A percentile compares a stretch with the other conserved stretches of the same genome.
These are phyloP conservation scores for Carlito syrichta DNA, from an alignment of 2,113 vertebrate genomes.

Conservation along the genomic window DNA sequence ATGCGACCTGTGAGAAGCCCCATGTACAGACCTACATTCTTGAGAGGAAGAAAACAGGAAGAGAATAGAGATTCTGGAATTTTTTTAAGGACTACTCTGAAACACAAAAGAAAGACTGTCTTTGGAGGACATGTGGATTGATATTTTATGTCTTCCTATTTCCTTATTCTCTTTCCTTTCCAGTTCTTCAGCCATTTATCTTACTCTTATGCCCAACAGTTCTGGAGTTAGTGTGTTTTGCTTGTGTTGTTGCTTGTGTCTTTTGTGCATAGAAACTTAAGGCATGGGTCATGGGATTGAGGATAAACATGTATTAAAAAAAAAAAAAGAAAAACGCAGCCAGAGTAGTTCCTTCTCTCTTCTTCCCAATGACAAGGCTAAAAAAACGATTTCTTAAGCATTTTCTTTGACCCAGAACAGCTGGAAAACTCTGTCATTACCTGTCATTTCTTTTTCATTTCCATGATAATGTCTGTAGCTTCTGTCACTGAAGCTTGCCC, in stretches of 20 bases:
- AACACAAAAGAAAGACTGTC: background rate
- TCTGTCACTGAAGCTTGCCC: background rate
- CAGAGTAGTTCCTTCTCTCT: fast-evolving
- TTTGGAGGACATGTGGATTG: background rate
- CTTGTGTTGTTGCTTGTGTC: background rate
- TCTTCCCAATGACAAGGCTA: background rate
- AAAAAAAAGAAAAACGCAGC: no score
- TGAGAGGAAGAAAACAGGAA: background rate
- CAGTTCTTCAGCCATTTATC: background rate
- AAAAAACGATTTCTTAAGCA: background rate
- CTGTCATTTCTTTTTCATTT: background rate
- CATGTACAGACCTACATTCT: background rate
- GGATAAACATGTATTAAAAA: fast-evolving
- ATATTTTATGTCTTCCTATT: background rate
- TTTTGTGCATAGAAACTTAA: background rate
- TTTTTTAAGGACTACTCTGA: background rate
- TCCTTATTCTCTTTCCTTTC: background rate
- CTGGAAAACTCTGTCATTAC: no score
- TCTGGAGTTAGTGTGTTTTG: background rate
- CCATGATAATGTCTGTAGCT: background rate
- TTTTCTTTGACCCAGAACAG: background rate
- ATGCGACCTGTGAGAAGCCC: background rate
- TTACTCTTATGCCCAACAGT: background rate
- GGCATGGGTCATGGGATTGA: fast-evolving
- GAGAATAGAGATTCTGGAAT: background rate